Evolutionary conservation across 2,797 vertebrate genomes (phyloP).

Genomic region (Hyperoplus immaculatus): DNA sequence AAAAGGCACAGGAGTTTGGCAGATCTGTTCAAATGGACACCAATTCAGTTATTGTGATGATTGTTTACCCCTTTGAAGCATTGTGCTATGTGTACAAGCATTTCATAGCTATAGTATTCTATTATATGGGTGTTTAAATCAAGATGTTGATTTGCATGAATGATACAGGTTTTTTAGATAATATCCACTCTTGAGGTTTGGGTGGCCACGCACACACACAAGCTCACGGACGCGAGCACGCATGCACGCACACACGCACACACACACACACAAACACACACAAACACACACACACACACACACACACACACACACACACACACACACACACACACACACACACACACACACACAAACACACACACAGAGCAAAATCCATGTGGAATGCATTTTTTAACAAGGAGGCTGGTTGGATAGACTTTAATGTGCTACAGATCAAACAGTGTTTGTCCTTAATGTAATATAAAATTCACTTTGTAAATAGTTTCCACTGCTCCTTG

Average conservation of each 20-base stretch:
- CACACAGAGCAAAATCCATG: not conserved
- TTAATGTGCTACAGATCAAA: conserved; percentile 5
- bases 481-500: conserved; percentile 7
- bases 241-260: no score
- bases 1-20: not conserved
- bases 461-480: conserved; percentile 39
- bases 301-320: no score
- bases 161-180: not conserved
- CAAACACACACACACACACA: no score
- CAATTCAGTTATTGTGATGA: not conserved
- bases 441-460: conserved; percentile 23
- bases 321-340: no score
- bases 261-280: no score
- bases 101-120: not conserved
- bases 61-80: not conserved
- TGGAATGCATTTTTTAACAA: conserved; percentile 3
- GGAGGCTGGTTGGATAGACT: conserved; percentile 3
- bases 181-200: not conserved
- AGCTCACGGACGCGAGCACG: not conserved
- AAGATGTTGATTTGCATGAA: conserved; percentile 24
- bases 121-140: not conserved
- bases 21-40: not conserved
- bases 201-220: not conserved
- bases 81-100: not conserved
- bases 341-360: no score